These are phyloP conservation scores for Arvicanthis niloticus DNA, from an alignment of 2,113 vertebrate genomes.

Conservation along the genomic window DNA sequence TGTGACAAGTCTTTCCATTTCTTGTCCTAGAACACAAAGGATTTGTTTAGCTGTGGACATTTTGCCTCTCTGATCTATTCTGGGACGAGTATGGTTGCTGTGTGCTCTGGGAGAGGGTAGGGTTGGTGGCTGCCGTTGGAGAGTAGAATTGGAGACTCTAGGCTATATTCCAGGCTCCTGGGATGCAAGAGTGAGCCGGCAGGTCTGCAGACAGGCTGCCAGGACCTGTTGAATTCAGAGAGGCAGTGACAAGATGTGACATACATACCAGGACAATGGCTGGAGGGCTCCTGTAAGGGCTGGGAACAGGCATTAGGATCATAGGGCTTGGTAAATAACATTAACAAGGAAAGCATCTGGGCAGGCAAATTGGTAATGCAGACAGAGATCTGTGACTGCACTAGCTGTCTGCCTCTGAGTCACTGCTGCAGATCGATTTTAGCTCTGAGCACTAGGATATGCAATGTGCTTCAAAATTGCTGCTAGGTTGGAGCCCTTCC, in stretches of 20 bases:
- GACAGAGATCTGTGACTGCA: conserved; percentile 50
- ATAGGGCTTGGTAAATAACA: conserved; percentile 56
- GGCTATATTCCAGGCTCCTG: not conserved
- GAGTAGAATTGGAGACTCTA: not conserved
- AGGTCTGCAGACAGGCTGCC: conserved; percentile 20
- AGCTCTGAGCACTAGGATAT: not conserved
- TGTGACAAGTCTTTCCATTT: not conserved
- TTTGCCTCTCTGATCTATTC: not conserved
- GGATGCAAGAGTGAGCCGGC: not conserved
- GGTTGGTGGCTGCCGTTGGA: not conserved
- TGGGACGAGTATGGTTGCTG: not conserved
- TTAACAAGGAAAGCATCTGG: conserved; percentile 46
- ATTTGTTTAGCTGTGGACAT: not conserved
- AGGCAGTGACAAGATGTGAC: conserved; percentile 61
- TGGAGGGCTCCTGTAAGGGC: conserved; percentile 20
- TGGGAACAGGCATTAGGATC: not conserved
- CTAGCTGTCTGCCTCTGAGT: conserved; percentile 63
- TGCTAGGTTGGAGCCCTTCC: not conserved
- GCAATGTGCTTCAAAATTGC: conserved; percentile 44
- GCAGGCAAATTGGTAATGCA: conserved; percentile 65
- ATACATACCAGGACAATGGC: not conserved
- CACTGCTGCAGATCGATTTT: conserved; percentile 49
- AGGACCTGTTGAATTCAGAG: conserved; percentile 55
- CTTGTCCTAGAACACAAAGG: not conserved
- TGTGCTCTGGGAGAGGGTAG: not conserved